phyloP scores from a whole-genome alignment of 1,140 invertebrate species.

The Bombyx mori region DNA sequence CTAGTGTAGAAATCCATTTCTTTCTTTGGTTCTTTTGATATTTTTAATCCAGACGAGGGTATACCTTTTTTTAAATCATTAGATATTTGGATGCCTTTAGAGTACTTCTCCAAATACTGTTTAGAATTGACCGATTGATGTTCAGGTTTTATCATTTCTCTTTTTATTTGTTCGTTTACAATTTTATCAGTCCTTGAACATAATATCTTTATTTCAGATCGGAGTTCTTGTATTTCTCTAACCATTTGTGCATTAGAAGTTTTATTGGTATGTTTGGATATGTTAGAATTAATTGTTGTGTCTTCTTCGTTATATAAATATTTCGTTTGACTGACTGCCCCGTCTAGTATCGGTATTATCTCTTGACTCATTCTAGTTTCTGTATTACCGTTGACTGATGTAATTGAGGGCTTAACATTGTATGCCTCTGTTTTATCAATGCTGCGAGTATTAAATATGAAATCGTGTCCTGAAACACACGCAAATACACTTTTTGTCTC shows the following conservation, averaged over 20 bases:
- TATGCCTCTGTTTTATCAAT: neutral
- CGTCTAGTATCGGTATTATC: constrained; percentile 43
- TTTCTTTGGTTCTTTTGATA: constrained; percentile 32
- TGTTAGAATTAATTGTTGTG: constrained; percentile 11
- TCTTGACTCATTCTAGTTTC: constrained; percentile 14
- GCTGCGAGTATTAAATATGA: neutral
- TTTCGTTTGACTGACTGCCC: constrained; percentile 32
- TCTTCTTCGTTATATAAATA: constrained; percentile 25
- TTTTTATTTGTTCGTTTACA: constrained; percentile 24
- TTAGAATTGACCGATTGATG: neutral
- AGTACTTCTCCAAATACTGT: constrained; percentile 14
- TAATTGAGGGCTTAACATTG: neutral
- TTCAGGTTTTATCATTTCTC: neutral
- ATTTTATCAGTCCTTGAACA: constrained; percentile 31
- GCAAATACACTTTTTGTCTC: constrained; percentile 9
- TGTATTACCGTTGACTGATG: constrained; percentile 3
- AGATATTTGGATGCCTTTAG: constrained; percentile 39
- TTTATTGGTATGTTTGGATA: constrained; percentile 7
- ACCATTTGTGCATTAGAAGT: constrained; percentile 24
- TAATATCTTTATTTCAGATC: constrained; percentile 35
- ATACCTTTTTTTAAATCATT: constrained; percentile 18
- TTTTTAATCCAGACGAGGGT: constrained; percentile 29
- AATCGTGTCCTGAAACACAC: constrained; percentile 3
- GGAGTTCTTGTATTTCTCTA: constrained; percentile 37
- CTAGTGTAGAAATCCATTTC: constrained; percentile 22